Percentiles rank a stretch among this genome's conserved stretches.
phyloP scores from a whole-genome alignment of 2,797 vertebrate genomes.

The Enteromius unitaeniatus region DNA sequence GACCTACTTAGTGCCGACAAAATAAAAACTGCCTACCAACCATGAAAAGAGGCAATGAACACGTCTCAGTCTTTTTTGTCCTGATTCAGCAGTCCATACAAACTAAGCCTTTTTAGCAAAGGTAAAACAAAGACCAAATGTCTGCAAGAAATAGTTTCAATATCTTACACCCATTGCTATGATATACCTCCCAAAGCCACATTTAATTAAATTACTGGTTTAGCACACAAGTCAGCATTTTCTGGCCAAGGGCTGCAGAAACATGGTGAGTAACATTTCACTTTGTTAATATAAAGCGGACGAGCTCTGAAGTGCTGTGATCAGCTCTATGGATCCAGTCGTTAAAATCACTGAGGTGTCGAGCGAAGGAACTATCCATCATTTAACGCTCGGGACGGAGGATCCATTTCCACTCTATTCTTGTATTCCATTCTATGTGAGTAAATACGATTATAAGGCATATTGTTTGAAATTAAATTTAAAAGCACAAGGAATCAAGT shows the following conservation, averaged over 20 bases:
- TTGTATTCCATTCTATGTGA: neutral
- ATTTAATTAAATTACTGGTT: conserved; percentile 75
- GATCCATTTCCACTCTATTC: neutral
- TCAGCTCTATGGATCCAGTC: conserved; percentile 70
- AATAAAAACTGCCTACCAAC: conserved; percentile 58
- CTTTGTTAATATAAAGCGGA: conserved; percentile 70
- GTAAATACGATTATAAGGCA: neutral
- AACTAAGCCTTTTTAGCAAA: neutral
- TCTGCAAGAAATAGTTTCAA: conserved; percentile 67
- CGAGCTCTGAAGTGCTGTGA: conserved; percentile 73
- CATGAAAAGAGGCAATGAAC: conserved; percentile 60
- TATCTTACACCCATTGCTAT: conserved; percentile 56
- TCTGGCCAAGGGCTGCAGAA: conserved; percentile 63
- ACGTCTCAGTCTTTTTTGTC: conserved; percentile 56
- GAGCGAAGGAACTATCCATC: conserved; percentile 57
- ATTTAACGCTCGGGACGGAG: conserved; percentile 34
- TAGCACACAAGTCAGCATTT: conserved; percentile 79
- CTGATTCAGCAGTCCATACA: conserved; percentile 35
- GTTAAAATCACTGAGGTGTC: conserved; percentile 59
- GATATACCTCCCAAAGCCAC: conserved; percentile 66
- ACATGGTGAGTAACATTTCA: conserved; percentile 68
- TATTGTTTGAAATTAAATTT: neutral
- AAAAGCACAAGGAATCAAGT: neutral
- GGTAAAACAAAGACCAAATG: neutral
- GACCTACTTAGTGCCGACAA: conserved; percentile 66